phyloP scores from a whole-genome alignment of 2,113 vertebrate species.

The Melanocharis versteri region DNA sequence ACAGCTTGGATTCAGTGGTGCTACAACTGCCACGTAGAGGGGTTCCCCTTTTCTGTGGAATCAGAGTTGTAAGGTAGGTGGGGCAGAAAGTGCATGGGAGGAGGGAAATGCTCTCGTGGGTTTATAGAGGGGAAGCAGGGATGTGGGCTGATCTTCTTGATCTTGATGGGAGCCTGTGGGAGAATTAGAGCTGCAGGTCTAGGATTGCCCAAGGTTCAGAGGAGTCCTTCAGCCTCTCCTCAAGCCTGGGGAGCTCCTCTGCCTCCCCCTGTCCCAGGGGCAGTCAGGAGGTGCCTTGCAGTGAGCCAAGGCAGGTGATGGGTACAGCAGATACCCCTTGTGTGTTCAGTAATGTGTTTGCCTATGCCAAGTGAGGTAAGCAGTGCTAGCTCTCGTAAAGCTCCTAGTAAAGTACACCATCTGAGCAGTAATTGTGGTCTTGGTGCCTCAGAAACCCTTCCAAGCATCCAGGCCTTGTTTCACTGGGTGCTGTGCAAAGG shows the following conservation, averaged over 20 bases:
- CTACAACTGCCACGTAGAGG: background rate
- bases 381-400: accelerated
- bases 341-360: background rate
- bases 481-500: background rate
- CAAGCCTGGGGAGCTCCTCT: background rate
- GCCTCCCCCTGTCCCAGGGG: background rate
- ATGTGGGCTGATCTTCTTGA: accelerated
- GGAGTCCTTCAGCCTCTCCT: background rate
- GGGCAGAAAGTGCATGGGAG: background rate
- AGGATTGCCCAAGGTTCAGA: background rate
- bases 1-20: background rate
- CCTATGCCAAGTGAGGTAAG: background rate
- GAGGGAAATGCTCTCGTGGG: background rate
- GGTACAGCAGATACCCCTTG: background rate
- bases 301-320: background rate
- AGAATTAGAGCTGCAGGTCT: background rate
- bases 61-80: background rate
- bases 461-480: background rate
- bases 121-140: background rate
- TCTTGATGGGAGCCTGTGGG: background rate
- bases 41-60: background rate
- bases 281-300: background rate
- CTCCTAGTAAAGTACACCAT: background rate
- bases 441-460: background rate
- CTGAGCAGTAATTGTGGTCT: background rate